phyloP scores from a whole-genome alignment of 2,888 invertebrate species.

The Lasioglossum figueresi region DNA sequence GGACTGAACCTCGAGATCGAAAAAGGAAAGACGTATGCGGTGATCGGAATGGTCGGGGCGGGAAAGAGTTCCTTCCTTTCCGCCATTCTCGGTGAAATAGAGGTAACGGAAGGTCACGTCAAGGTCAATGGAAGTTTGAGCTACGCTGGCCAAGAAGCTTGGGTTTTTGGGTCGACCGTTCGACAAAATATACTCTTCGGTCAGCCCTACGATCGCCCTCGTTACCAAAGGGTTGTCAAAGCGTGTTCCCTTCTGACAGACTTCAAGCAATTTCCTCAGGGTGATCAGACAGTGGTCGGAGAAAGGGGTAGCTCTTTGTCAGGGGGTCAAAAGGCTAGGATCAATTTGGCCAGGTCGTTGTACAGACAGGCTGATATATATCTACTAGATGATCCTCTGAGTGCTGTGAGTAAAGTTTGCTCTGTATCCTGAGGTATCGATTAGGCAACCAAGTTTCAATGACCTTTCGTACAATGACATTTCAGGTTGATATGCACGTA shows the following conservation, averaged over 20 bases:
- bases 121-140: slow-evolving; percentile 87
- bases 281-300: slow-evolving; percentile 89
- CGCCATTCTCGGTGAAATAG: slow-evolving; percentile 90
- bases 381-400: slow-evolving; percentile 92
- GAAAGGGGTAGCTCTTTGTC: slow-evolving; percentile 90
- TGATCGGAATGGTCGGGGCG: slow-evolving; percentile 91
- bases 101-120: slow-evolving; percentile 86
- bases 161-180: slow-evolving; percentile 92
- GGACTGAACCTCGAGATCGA: slow-evolving; percentile 85
- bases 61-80: slow-evolving; percentile 90
- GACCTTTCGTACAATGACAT: too few relatives aligned
- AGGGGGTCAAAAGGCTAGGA: slow-evolving; percentile 90
- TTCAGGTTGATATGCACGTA: slow-evolving; percentile 89
- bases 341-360: slow-evolving; percentile 91
- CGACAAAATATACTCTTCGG: slow-evolving; percentile 96
- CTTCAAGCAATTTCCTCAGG: slow-evolving; percentile 87
- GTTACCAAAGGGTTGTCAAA: slow-evolving; percentile 85
- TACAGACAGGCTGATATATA: slow-evolving; percentile 93
- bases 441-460: too few relatives aligned
- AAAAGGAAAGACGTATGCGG: slow-evolving; percentile 87
- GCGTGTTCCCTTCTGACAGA: slow-evolving; percentile 84
- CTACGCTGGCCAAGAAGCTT: slow-evolving; percentile 94
- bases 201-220: slow-evolving; percentile 86
- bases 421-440: neutral
- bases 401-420: slow-evolving; percentile 85